phyloP scores from a whole-genome alignment of 2,797 vertebrate species.

The Amniataba percoides region DNA sequence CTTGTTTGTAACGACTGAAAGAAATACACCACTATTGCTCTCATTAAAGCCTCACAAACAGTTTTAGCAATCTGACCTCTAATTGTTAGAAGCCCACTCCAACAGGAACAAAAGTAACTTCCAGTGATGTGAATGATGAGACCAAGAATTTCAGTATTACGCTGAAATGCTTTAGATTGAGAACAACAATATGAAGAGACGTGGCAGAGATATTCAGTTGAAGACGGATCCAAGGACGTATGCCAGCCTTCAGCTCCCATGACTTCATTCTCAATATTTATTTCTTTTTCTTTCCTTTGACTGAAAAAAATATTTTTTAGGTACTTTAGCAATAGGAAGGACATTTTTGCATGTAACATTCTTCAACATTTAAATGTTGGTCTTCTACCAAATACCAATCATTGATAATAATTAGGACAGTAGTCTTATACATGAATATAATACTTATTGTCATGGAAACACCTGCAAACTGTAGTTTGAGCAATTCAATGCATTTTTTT shows the following conservation, averaged over 20 bases:
- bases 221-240: neutral
- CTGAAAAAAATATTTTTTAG: neutral
- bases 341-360: neutral
- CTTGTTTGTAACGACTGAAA: neutral
- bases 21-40: neutral
- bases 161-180: neutral
- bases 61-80: no score
- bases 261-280: neutral
- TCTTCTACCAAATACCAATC: neutral
- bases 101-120: neutral
- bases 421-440: neutral
- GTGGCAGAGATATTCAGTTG: neutral
- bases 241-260: slow-evolving; percentile 3
- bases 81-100: neutral
- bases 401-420: neutral
- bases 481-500: slow-evolving; percentile 9
- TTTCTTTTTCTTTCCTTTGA: neutral
- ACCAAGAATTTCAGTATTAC: neutral
- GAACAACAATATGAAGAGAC: neutral
- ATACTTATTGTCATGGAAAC: slow-evolving; percentile 9
- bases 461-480: neutral
- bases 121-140: neutral
- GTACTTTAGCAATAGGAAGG: neutral
- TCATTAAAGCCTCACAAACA: neutral
- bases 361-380: neutral